These are phyloP conservation scores for Andrena minutula DNA, from an alignment of 2,888 invertebrate species.

Conservation along the genomic window DNA sequence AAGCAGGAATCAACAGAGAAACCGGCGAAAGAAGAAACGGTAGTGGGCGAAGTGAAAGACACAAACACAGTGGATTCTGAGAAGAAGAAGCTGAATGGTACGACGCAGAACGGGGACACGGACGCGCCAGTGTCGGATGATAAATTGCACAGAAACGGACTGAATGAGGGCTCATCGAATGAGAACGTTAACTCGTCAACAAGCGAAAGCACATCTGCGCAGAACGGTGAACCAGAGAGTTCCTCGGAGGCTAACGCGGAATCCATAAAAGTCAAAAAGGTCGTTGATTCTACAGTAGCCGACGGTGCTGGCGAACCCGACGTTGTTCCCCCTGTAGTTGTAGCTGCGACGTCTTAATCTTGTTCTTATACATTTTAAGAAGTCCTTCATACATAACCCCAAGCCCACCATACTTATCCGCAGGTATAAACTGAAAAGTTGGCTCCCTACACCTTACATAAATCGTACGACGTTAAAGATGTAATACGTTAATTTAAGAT, in stretches of 20 bases:
- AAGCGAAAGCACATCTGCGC: slow-evolving; percentile 70
- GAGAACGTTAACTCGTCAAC: slow-evolving; percentile 67
- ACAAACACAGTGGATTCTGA: slow-evolving; percentile 66
- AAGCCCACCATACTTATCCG: slow-evolving; percentile 81
- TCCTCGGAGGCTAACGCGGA: slow-evolving; percentile 73
- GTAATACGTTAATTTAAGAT: slow-evolving; percentile 81
- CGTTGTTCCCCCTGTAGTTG: slow-evolving; percentile 82
- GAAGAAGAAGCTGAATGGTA: slow-evolving; percentile 77
- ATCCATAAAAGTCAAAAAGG: slow-evolving; percentile 82
- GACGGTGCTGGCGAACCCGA: slow-evolving; percentile 82
- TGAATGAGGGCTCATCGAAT: slow-evolving; percentile 75
- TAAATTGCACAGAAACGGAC: slow-evolving; percentile 81
- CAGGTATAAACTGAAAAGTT: slow-evolving; percentile 80
- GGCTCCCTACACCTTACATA: slow-evolving; percentile 75
- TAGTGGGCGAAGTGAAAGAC: slow-evolving; percentile 66
- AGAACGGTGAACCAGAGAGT: slow-evolving; percentile 80
- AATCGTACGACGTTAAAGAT: slow-evolving; percentile 80
- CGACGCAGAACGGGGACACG: slow-evolving; percentile 74
- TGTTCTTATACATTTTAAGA: slow-evolving; percentile 76
- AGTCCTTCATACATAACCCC: slow-evolving; percentile 81
- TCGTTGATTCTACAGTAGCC: slow-evolving; percentile 80
- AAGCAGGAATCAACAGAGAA: slow-evolving; percentile 66
- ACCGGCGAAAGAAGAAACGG: slow-evolving; percentile 65
- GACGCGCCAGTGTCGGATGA: slow-evolving; percentile 71
- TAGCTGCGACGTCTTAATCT: slow-evolving; percentile 84